Evolutionary conservation across 2,113 vertebrate genomes (phyloP), one percentile per base, ranked within the genome.

Genomic region (Xiphorhynchus elegans): DNA sequence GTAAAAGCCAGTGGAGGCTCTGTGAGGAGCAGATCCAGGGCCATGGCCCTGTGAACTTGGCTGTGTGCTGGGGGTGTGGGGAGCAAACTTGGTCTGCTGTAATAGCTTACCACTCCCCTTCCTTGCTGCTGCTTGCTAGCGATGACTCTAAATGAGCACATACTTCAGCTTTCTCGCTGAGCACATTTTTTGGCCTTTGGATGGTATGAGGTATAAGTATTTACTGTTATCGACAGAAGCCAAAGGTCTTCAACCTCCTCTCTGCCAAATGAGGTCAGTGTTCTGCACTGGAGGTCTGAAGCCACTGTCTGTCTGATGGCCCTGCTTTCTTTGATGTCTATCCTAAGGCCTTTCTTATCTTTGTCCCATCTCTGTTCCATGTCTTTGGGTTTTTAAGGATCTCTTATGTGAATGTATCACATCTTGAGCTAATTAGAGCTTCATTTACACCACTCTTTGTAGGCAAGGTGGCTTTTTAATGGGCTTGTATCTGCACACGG

Each of bases 231-330:
- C 1, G 1, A 35, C 35, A 68, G 66, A 64, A 96, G 58, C 50
- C 59, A 72, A 82, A 87, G 50, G 53, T 92, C 76, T 94, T 35
- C 76, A 84, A 31, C 73, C 42, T 92, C 44, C 29, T 91, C 23
- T 86, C 37, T 78, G 79, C 76, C 66, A 82, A 90, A 72, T 84
- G 66, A 93, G 72, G 73, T 59, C 70, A 44, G 60, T 63, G 56
- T 80, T 72, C 68, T 67, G 33, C 5, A 1, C 1, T 83, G 53
- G 56, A 92, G 46, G 21, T 89, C 56, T 60, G 64, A 81, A 93
- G n/a, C 35, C 20, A 11, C 37, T 66, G 70, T 40, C 52, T 72
- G 37, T 55, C 33, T 86, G 76, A 59, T 26, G 52, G 35, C 21
- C n/a, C 19, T 35, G 23, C 59, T 70, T 86, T 62, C 83, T 81